phyloP scores from a whole-genome alignment of 2,888 invertebrate genomes.

The Nowickia ferox region DNA sequence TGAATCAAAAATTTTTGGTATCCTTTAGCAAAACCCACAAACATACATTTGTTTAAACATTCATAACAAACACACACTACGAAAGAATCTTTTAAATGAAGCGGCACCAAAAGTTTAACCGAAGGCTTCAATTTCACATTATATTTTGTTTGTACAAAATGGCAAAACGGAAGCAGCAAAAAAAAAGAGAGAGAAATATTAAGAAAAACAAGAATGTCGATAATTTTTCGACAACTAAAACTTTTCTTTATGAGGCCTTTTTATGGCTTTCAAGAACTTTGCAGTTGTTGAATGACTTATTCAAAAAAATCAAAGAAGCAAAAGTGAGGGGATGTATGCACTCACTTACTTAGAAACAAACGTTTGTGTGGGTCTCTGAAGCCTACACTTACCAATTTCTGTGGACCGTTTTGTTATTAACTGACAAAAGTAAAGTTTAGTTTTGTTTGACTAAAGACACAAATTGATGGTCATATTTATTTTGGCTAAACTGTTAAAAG shows the following conservation, averaged over 20 bases:
- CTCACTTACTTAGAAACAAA: too few species aligned
- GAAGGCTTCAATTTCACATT: conserved; percentile 60
- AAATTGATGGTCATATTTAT: conserved; percentile 61
- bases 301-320: not conserved
- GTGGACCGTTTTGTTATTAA: conserved; percentile 38
- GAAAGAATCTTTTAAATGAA: conserved; percentile 28
- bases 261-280: conserved; percentile 56
- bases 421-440: conserved; percentile 43
- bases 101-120: conserved; percentile 60
- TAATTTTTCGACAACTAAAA: conserved; percentile 60
- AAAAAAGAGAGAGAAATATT: not conserved
- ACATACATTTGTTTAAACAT: not conserved
- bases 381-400: not conserved
- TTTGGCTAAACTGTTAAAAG: conserved; percentile 58
- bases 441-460: conserved; percentile 19
- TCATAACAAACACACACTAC: not conserved
- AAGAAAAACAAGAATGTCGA: conserved; percentile 21
- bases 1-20: not conserved
- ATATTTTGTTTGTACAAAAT: not conserved
- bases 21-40: not conserved
- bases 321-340: too few species aligned
- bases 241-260: conserved; percentile 58
- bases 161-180: conserved; percentile 8
- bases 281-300: conserved; percentile 35
- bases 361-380: not conserved